Evolutionary conservation across 2,888 invertebrate species (phyloP).

Genomic region (Phragmatobia fuliginosa): DNA sequence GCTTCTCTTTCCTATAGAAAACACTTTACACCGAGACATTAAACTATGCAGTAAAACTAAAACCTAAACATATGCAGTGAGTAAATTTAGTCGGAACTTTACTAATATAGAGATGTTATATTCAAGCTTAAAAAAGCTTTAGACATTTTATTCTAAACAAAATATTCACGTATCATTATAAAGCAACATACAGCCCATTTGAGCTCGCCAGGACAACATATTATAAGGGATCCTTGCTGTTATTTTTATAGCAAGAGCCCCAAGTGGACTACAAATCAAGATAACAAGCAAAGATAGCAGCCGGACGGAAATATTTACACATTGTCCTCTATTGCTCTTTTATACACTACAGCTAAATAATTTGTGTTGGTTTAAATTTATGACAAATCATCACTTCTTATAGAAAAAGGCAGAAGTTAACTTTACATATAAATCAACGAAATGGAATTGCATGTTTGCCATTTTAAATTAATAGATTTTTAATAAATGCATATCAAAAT

Average conservation of each 20-base stretch:
- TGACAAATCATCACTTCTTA: neutral
- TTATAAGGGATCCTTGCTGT: conserved; percentile 66
- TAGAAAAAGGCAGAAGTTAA: neutral
- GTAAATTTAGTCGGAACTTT: conserved; percentile 22
- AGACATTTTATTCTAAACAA: conserved; percentile 55
- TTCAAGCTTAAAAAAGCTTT: conserved; percentile 57
- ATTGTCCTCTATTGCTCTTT: conserved; percentile 53
- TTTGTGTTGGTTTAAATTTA: neutral
- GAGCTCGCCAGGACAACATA: conserved; percentile 66
- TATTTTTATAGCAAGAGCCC: conserved; percentile 75
- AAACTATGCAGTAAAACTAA: conserved; percentile 9
- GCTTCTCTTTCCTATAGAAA: neutral
- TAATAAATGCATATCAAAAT: too few relatives aligned
- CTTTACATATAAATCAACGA: too few relatives aligned
- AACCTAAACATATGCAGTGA: neutral
- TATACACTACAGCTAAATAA: conserved; percentile 52
- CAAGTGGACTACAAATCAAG: conserved; percentile 81
- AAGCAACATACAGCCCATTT: conserved; percentile 69
- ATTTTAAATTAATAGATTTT: too few relatives aligned
- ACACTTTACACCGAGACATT: neutral
- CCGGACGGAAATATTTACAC: conserved; percentile 72
- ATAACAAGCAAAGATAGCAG: conserved; percentile 77
- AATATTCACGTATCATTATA: conserved; percentile 67
- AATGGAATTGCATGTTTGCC: too few relatives aligned
- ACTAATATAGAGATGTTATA: conserved; percentile 53